Evolutionary conservation across 1,140 invertebrate genomes (phyloP).

Genomic region (Scaptomyza hsui): DNA sequence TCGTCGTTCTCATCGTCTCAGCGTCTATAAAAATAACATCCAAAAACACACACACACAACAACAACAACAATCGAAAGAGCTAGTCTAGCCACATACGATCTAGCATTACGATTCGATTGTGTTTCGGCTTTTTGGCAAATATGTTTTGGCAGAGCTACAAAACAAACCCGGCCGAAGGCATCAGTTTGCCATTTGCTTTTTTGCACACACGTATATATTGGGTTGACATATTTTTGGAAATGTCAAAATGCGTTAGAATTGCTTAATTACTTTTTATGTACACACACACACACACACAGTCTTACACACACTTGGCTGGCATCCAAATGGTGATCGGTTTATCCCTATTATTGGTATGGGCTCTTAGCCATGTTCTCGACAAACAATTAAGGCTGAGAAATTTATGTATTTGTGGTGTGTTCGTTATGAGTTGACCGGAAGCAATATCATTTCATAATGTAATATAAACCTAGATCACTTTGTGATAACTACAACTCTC

Average conservation of each 20-base stretch:
- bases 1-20: slow-evolving; percentile 19
- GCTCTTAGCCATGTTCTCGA: background rate
- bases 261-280: slow-evolving; percentile 76
- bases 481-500: no score
- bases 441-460: background rate
- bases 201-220: slow-evolving; percentile 52
- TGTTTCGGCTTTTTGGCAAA: slow-evolving; percentile 66
- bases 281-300: slow-evolving; percentile 8
- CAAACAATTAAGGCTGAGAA: slow-evolving; percentile 15
- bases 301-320: slow-evolving; percentile 41
- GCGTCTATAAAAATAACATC: slow-evolving; percentile 70
- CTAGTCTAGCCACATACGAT: slow-evolving; percentile 31
- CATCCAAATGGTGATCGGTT: slow-evolving; percentile 40
- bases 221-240: slow-evolving; percentile 79
- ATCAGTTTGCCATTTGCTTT: slow-evolving; percentile 66
- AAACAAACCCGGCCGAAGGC: slow-evolving; percentile 58
- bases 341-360: slow-evolving; percentile 26
- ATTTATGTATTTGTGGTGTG: slow-evolving; percentile 3
- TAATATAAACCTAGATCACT: no score
- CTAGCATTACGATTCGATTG: slow-evolving; percentile 41
- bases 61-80: slow-evolving; percentile 21
- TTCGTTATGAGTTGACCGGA: slow-evolving; percentile 10
- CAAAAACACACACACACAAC: slow-evolving; percentile 25
- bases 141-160: slow-evolving; percentile 39
- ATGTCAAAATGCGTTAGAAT: slow-evolving; percentile 74